phyloP scores from a whole-genome alignment of 2,888 invertebrate genomes.

The Troglohyphantes excavatus region DNA sequence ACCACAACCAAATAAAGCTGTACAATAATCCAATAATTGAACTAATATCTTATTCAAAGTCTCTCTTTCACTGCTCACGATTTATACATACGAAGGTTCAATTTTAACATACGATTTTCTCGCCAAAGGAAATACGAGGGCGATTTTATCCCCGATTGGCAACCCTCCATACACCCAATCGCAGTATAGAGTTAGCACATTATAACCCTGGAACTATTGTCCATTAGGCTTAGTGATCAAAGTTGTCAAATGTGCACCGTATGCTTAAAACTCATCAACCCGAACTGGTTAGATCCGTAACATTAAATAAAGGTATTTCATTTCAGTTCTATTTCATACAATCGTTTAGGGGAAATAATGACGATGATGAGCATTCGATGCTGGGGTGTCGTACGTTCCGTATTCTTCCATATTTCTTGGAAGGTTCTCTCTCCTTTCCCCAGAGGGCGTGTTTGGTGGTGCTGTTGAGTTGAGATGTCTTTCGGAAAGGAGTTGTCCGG shows the following conservation, averaged over 20 bases:
- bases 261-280: neutral
- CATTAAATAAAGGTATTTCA: neutral
- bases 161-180: no score
- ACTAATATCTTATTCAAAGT: no score
- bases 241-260: neutral
- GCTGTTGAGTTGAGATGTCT: neutral
- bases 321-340: neutral
- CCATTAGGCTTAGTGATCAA: no score
- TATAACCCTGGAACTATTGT: no score
- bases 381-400: conserved; percentile 26
- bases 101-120: no score
- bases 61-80: no score
- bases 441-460: neutral
- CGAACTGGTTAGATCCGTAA: neutral
- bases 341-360: neutral
- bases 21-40: neutral
- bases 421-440: neutral
- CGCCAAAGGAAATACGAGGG: no score
- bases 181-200: no score
- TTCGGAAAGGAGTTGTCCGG: conserved; percentile 5
- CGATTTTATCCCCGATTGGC: no score
- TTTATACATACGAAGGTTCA: no score
- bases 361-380: conserved; percentile 38
- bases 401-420: neutral
- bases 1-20: neutral